A percentile compares a stretch with the other conserved stretches of the same genome.
These are phyloP conservation scores for Drosophila merina DNA, from an alignment of 2,888 invertebrate species.

Conservation along the genomic window DNA sequence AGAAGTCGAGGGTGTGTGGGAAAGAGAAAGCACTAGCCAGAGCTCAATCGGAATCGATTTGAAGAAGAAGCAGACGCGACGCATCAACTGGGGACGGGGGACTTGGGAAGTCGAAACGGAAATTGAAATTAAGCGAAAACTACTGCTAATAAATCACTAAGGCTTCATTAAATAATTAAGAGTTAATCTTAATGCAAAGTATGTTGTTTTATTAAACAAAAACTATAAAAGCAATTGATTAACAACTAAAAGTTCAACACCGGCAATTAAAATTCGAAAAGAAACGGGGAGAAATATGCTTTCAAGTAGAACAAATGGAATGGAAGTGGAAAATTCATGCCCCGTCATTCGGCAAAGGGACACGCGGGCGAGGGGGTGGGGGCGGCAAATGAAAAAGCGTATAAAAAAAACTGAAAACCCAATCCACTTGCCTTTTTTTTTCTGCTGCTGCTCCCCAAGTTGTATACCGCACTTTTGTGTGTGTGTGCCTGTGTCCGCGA, in stretches of 20 bases:
- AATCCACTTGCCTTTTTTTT: conserved; percentile 62
- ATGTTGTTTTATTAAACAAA: neutral
- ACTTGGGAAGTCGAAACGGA: conserved; percentile 21
- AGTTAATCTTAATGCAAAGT: conserved; percentile 3
- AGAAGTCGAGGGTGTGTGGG: conserved; percentile 33
- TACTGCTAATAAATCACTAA: neutral
- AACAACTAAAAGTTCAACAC: conserved; percentile 43
- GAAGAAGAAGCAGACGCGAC: conserved; percentile 14
- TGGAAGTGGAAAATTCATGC: conserved; percentile 2
- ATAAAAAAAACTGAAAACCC: conserved; percentile 62
- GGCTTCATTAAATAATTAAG: conserved; percentile 10
- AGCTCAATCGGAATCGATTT: conserved; percentile 48
- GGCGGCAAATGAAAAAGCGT: conserved; percentile 9
- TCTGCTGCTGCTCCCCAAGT: conserved; percentile 24
- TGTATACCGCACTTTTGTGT: conserved; percentile 20
- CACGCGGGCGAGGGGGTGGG: neutral
- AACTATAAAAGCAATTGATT: conserved; percentile 33
- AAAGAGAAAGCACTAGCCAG: conserved; percentile 12
- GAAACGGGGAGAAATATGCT: conserved; percentile 1
- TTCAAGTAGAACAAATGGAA: conserved; percentile 3
- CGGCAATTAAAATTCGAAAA: neutral
- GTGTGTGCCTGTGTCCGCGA: conserved; percentile 31
- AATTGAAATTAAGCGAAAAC: conserved; percentile 17
- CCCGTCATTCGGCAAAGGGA: neutral
- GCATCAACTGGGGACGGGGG: neutral